phyloP scores from a whole-genome alignment of 2,113 vertebrate genomes.

The Eudyptes chrysolophus region DNA sequence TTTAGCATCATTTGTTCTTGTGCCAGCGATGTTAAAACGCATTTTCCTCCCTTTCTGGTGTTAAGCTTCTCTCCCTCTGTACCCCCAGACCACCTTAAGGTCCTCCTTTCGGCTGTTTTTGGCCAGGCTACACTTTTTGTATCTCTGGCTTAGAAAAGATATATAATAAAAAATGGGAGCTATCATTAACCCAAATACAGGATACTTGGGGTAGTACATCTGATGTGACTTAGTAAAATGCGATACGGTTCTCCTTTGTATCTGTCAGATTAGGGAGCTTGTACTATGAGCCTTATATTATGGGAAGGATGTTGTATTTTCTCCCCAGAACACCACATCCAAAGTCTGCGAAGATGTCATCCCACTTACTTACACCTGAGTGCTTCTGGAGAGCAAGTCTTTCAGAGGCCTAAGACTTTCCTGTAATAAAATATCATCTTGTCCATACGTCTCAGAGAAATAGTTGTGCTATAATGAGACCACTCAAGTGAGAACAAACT shows the following conservation, averaged over 20 bases:
- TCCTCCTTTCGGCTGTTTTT: neutral
- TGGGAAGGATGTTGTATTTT: neutral
- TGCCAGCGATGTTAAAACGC: neutral
- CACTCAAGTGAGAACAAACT: neutral
- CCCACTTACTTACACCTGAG: neutral
- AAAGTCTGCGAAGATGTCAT: neutral
- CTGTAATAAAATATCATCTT: neutral
- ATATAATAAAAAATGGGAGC: fast-evolving
- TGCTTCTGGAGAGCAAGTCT: neutral
- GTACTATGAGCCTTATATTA: neutral
- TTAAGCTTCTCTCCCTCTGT: neutral
- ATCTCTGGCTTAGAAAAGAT: neutral
- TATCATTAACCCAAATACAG: neutral
- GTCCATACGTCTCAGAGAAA: neutral
- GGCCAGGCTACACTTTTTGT: neutral
- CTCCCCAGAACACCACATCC: neutral
- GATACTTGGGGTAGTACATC: neutral
- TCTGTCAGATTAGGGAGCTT: neutral
- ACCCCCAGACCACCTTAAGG: neutral
- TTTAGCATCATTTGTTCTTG: neutral
- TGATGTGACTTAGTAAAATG: neutral
- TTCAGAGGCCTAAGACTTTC: neutral
- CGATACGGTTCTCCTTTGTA: fast-evolving
- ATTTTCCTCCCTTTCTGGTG: neutral
- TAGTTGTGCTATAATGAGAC: fast-evolving